Evolutionary conservation across 1,140 invertebrate species (phyloP).

Genomic region (Lepeophtheirus salmonis): DNA sequence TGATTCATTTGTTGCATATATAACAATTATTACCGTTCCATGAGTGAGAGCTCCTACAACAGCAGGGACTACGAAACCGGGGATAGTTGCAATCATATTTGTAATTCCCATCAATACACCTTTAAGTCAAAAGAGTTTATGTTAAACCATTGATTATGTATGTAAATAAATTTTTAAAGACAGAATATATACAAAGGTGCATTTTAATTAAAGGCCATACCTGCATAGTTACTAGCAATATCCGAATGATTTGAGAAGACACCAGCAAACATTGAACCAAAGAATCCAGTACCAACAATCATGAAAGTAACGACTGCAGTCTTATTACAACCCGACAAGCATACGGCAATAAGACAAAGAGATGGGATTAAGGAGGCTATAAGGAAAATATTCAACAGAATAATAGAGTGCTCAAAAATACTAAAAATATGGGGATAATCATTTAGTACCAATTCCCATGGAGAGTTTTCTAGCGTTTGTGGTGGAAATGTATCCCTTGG

Average conservation of each 20-base stretch:
- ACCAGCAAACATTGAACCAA: slow-evolving; percentile 62
- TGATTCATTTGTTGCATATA: no score
- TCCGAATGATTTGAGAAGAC: slow-evolving; percentile 71
- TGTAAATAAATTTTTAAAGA: neutral
- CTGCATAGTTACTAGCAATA: slow-evolving; percentile 71
- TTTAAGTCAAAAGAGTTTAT: slow-evolving; percentile 23
- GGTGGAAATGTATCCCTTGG: slow-evolving; percentile 22
- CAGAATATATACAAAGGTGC: neutral
- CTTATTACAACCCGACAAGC: slow-evolving; percentile 44
- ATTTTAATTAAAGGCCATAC: slow-evolving; percentile 27
- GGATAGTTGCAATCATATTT: slow-evolving; percentile 63
- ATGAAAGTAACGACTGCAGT: slow-evolving; percentile 59
- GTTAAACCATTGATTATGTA: no score
- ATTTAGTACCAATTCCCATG: slow-evolving; percentile 13
- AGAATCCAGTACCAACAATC: slow-evolving; percentile 47
- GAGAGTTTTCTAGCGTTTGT: slow-evolving; percentile 23
- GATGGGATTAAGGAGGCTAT: slow-evolving; percentile 44
- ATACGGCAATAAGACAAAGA: slow-evolving; percentile 44
- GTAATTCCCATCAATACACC: slow-evolving; percentile 60
- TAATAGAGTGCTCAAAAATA: slow-evolving; percentile 11
- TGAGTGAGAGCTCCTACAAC: slow-evolving; percentile 55
- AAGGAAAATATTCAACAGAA: slow-evolving; percentile 16
- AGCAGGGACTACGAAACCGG: slow-evolving; percentile 63
- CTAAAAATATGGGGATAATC: neutral
- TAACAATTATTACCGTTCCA: slow-evolving; percentile 34